Evolutionary conservation across 1,140 invertebrate species (phyloP).

Genomic region (Pygmarrhopalites habei): DNA sequence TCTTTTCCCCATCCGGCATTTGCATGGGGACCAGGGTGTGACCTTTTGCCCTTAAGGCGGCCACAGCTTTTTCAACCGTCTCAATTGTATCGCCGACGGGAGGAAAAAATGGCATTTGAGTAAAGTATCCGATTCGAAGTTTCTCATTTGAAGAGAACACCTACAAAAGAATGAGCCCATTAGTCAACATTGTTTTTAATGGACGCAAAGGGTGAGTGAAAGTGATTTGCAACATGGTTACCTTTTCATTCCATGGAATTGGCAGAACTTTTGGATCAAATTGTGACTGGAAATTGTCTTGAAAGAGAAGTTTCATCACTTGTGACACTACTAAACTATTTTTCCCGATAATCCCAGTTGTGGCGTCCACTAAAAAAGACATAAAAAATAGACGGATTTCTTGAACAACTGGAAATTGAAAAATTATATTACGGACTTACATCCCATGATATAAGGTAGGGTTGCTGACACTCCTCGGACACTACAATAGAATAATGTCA

Average conservation of each 20-base stretch:
- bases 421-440: slow-evolving; percentile 13
- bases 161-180: slow-evolving; percentile 9
- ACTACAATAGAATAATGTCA: slow-evolving; percentile 4
- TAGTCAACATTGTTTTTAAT: not conserved
- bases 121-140: slow-evolving; percentile 32
- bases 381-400: not conserved
- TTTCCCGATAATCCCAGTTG: slow-evolving; percentile 11
- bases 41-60: slow-evolving; percentile 6
- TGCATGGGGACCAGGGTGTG: slow-evolving; percentile 19
- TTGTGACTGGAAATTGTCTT: slow-evolving; percentile 22
- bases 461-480: slow-evolving; percentile 10
- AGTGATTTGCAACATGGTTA: not conserved
- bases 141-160: slow-evolving; percentile 11
- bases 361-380: slow-evolving; percentile 13
- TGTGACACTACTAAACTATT: not conserved
- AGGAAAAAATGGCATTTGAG: slow-evolving; percentile 15
- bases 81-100: slow-evolving; percentile 18
- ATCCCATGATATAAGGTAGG: slow-evolving; percentile 23
- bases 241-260: slow-evolving; percentile 36
- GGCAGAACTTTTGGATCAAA: slow-evolving; percentile 31
- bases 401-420: not conserved
- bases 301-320: slow-evolving; percentile 24
- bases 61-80: slow-evolving; percentile 13
- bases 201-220: not conserved
- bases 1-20: not conserved